Evolutionary conservation across 2,888 invertebrate species (phyloP).

Genomic region (Dolichomitus sp.): DNA sequence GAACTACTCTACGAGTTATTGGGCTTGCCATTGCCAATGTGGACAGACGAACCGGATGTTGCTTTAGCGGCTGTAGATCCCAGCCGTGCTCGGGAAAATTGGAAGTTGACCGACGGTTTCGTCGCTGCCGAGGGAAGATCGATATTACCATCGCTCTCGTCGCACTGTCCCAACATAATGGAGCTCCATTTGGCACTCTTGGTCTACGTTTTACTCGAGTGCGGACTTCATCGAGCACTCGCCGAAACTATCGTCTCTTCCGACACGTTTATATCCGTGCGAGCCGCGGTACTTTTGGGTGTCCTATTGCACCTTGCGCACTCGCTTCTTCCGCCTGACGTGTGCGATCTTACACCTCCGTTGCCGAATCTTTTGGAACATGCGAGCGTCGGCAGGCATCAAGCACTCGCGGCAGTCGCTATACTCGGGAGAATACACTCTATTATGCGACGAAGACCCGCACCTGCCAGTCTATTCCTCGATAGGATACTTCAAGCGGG

Average conservation of each 20-base stretch:
- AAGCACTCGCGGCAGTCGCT: constrained; percentile 94
- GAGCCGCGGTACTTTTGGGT: constrained; percentile 95
- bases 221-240: constrained; percentile 95
- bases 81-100: constrained; percentile 90
- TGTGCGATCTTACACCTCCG: constrained; percentile 94
- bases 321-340: constrained; percentile 94
- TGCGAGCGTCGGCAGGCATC: constrained; percentile 92
- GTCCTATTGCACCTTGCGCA: constrained; percentile 96
- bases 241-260: constrained; percentile 97
- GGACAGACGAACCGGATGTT: constrained; percentile 97
- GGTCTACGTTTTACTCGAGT: constrained; percentile 95
- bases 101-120: constrained; percentile 97
- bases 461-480: constrained; percentile 94
- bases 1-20: constrained; percentile 97
- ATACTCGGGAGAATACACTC: constrained; percentile 93
- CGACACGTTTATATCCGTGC: constrained; percentile 96
- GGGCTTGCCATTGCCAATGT: constrained; percentile 95
- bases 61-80: constrained; percentile 96
- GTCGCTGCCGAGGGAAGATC: constrained; percentile 96
- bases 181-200: constrained; percentile 96
- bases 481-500: constrained; percentile 90
- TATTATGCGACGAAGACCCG: constrained; percentile 93
- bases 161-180: constrained; percentile 95
- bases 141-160: constrained; percentile 95
- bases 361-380: constrained; percentile 94